These are phyloP conservation scores for Uromys caudimaculatus DNA, from an alignment of 2,797 vertebrate species.

Conservation along the genomic window DNA sequence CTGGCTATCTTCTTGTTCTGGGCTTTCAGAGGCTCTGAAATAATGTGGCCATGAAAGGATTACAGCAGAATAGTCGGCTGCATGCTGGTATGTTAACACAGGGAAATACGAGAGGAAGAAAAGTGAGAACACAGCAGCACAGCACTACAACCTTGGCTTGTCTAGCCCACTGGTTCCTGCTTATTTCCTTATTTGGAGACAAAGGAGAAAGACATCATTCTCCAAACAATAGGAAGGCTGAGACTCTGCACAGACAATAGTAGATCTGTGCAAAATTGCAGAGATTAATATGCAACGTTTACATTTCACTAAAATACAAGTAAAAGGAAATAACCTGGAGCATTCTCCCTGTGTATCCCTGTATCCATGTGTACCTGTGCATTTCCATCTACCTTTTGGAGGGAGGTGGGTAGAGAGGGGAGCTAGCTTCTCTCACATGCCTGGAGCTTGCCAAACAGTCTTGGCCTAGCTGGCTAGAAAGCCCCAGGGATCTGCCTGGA, in stretches of 20 bases:
- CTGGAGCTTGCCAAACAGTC: background rate
- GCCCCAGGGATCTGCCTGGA: background rate
- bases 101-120: conserved; percentile 6
- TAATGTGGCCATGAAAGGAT: background rate
- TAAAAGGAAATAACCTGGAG: background rate
- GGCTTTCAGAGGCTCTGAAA: background rate
- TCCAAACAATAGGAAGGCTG: background rate
- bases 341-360: background rate
- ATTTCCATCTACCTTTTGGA: background rate
- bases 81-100: background rate
- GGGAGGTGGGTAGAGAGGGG: rapidly evolving
- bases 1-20: background rate
- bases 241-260: conserved; percentile 55
- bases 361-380: background rate
- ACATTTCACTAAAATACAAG: conserved; percentile 55
- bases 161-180: background rate
- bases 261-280: background rate
- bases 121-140: background rate
- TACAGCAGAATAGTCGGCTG: background rate
- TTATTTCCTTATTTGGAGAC: conserved; percentile 51
- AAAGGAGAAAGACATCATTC: conserved; percentile 47
- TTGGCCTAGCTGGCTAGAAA: background rate
- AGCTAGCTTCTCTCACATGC: background rate
- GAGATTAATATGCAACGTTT: background rate
- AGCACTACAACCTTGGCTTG: background rate